These are phyloP conservation scores for Tachina lurida DNA, from an alignment of 2,888 invertebrate species.

Conservation along the genomic window DNA sequence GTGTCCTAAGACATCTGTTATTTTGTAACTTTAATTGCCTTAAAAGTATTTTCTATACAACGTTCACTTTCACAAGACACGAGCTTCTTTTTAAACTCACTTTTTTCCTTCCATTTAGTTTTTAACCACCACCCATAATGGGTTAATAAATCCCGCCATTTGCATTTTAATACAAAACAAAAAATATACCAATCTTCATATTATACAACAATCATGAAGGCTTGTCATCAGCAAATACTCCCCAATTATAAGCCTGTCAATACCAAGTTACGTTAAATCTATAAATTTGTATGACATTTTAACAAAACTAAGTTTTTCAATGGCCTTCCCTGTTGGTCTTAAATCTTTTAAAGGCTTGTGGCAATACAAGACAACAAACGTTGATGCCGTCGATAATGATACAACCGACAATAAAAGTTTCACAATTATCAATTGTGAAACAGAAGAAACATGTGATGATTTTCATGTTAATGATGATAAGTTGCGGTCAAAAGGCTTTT, in stretches of 20 bases:
- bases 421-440: conserved; percentile 46
- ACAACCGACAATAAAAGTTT: conserved; percentile 21
- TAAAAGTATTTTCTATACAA: no score
- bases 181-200: background rate
- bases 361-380: background rate
- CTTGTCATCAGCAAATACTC: conserved; percentile 13
- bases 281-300: background rate
- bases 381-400: background rate
- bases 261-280: conserved; percentile 9
- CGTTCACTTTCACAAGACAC: no score
- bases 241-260: background rate
- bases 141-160: conserved; percentile 28
- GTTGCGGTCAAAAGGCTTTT: conserved; percentile 51
- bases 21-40: no score
- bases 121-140: background rate
- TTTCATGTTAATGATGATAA: conserved; percentile 25
- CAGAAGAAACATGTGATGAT: conserved; percentile 36
- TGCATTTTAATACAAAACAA: background rate
- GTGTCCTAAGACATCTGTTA: no score
- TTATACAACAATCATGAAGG: conserved; percentile 10
- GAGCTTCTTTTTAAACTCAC: no score
- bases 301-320: conserved; percentile 22
- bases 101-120: background rate
- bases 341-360: conserved; percentile 4
- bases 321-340: conserved; percentile 4